Percentiles rank a stretch among this genome's conserved stretches.
These are phyloP conservation scores for Agelas oroides DNA, from an alignment of 37 sponge, comb jelly and placozoan genomes.

Conservation along the genomic window DNA sequence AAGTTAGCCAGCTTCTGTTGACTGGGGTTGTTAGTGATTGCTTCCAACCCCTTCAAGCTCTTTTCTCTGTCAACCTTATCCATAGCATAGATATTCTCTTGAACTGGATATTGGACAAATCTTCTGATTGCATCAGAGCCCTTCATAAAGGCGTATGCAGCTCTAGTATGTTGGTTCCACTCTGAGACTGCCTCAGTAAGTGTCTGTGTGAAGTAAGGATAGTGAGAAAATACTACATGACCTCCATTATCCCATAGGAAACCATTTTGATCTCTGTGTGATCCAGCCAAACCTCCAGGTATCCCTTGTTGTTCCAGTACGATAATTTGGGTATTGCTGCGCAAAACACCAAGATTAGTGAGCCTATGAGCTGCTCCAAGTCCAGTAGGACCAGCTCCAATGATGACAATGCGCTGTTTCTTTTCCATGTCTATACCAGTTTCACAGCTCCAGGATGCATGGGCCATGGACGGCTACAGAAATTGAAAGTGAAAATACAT, in stretches of 20 bases:
- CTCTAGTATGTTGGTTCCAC: conserved; percentile 33
- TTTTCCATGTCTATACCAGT: too few species aligned
- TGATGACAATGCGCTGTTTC: conserved; percentile 25
- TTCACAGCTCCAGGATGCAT: too few species aligned
- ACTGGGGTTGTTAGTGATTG: conserved; percentile 5
- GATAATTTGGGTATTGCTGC: conserved; percentile 4
- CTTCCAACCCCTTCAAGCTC: conserved; percentile 34
- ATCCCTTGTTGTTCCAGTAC: conserved; percentile 29
- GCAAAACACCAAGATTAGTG: background rate
- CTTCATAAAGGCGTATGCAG: conserved; percentile 51
- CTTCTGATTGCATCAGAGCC: conserved; percentile 17
- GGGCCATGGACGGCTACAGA: too few species aligned
- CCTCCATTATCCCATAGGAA: too few species aligned
- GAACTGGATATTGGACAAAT: conserved; percentile 60
- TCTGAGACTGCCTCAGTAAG: conserved; percentile 20
- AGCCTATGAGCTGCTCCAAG: conserved; percentile 47
- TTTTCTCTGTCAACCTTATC: conserved; percentile 6
- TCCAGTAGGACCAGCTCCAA: conserved; percentile 57
- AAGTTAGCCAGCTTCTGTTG: conserved; percentile 22
- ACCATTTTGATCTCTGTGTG: conserved; percentile 36
- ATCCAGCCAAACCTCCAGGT: conserved; percentile 49
- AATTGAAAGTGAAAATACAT: too few species aligned
- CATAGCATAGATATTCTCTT: conserved; percentile 41
- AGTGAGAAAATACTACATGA: conserved; percentile 60
- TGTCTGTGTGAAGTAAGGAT: conserved; percentile 20